A percentile compares a stretch with the other conserved stretches of the same genome.
Evolutionary conservation across 2,113 vertebrate genomes (phyloP).

Genomic region (Otocyon megalotis): DNA sequence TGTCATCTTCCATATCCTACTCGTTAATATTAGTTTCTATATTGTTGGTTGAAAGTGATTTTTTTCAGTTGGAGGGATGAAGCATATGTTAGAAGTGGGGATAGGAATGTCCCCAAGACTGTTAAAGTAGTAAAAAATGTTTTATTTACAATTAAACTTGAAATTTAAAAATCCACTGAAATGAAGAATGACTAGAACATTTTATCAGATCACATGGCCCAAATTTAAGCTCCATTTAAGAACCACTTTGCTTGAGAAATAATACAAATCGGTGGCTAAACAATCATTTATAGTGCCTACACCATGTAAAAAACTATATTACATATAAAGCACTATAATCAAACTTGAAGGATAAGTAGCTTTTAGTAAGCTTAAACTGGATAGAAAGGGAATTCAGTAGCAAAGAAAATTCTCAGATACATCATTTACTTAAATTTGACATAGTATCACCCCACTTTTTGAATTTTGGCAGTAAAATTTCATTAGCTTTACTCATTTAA

Average conservation of each 20-base stretch:
- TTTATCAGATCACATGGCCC: background rate
- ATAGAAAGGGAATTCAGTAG: conserved; percentile 51
- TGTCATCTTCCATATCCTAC: background rate
- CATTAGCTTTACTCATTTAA: conserved; percentile 70
- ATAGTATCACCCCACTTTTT: conserved; percentile 54
- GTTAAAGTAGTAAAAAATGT: background rate
- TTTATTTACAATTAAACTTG: conserved; percentile 11
- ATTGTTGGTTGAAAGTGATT: background rate
- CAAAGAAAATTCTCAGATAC: conserved; percentile 72
- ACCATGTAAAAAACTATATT: background rate
- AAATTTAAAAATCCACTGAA: conserved; percentile 19
- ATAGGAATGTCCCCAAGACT: background rate
- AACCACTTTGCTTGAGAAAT: conserved; percentile 12
- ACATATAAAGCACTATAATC: conserved; percentile 46
- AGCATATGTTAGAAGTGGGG: background rate
- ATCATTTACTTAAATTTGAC: conserved; percentile 77
- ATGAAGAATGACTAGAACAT: background rate
- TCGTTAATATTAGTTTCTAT: background rate
- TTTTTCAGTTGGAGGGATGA: background rate
- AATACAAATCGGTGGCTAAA: background rate
- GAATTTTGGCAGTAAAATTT: conserved; percentile 71
- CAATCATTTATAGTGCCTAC: background rate
- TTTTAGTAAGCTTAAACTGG: conserved; percentile 56
- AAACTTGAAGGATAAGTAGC: background rate
- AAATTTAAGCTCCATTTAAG: conserved; percentile 40